These are phyloP conservation scores for Poecilia velifera DNA, from an alignment of 2,797 vertebrate species.

Conservation along the genomic window DNA sequence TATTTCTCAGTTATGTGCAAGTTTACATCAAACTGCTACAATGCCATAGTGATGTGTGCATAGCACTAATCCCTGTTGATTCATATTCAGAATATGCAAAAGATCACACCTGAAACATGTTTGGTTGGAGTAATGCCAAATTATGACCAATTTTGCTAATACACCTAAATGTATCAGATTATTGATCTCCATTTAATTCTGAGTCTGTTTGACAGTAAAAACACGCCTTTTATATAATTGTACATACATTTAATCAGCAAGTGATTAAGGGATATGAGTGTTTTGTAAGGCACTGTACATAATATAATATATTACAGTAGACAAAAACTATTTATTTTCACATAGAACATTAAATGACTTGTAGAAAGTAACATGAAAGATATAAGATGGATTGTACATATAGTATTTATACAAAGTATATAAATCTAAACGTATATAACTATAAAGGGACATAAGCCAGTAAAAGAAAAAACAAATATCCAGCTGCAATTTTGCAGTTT, in stretches of 20 bases:
- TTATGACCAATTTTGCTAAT: not conserved
- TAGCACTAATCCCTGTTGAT: not conserved
- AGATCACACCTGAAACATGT: not conserved
- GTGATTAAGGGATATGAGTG: not conserved
- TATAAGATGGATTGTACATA: slow-evolving; percentile 62
- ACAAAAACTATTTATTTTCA: slow-evolving; percentile 65
- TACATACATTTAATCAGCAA: not conserved
- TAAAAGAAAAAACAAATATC: slow-evolving; percentile 20
- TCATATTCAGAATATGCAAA: not conserved
- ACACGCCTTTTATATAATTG: not conserved
- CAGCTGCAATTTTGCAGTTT: slow-evolving; percentile 45
- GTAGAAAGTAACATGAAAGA: slow-evolving; percentile 52
- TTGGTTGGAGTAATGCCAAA: not conserved
- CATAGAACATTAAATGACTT: slow-evolving; percentile 46
- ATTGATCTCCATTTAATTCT: not conserved
- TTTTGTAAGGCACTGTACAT: slow-evolving; percentile 12
- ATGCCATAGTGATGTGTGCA: not conserved
- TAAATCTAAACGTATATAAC: slow-evolving; percentile 44
- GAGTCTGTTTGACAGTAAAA: not conserved
- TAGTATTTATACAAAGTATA: slow-evolving; percentile 55
- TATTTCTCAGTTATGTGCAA: not conserved
- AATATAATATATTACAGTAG: slow-evolving; percentile 38
- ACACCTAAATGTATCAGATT: not conserved
- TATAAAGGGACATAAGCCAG: slow-evolving; percentile 70
- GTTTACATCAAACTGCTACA: not conserved